Evolutionary conservation across 2,113 vertebrate species (phyloP).

Genomic region (Tautogolabrus adspersus): DNA sequence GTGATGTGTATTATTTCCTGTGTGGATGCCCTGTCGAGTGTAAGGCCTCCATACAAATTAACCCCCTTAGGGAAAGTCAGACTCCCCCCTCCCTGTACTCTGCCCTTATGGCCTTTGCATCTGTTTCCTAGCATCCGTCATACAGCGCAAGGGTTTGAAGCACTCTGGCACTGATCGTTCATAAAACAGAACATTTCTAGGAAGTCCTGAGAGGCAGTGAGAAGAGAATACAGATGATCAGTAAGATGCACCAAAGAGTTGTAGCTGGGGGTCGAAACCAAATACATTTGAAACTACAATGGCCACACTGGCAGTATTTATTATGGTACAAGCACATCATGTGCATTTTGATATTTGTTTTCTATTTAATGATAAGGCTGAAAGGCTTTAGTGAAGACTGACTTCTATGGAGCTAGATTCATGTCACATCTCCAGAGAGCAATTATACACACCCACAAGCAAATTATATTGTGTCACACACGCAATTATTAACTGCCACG

Average conservation of each 20-base stretch:
- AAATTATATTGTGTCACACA: too few species aligned
- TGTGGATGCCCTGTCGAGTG: conserved; percentile 28
- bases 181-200: not conserved
- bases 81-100: not conserved
- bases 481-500: too few species aligned
- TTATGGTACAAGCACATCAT: too few species aligned
- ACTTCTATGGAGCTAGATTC: too few species aligned
- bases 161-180: not conserved
- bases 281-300: too few species aligned
- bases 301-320: too few species aligned
- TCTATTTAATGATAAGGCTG: too few species aligned
- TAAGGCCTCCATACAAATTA: conserved; percentile 52
- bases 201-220: not conserved
- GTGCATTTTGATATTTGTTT: too few species aligned
- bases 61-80: conserved; percentile 19
- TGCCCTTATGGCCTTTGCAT: conserved; percentile 33
- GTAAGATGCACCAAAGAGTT: not conserved
- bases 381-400: too few species aligned
- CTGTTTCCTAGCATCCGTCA: conserved; percentile 45
- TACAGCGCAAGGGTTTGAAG: not conserved
- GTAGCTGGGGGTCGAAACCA: too few species aligned
- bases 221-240: not conserved
- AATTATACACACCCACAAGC: too few species aligned
- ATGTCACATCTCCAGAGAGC: too few species aligned
- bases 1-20: conserved; percentile 46